Base-by-base conservation (phyloP, 1,140 invertebrate genomes). In the Goniozus legneri region DNA sequence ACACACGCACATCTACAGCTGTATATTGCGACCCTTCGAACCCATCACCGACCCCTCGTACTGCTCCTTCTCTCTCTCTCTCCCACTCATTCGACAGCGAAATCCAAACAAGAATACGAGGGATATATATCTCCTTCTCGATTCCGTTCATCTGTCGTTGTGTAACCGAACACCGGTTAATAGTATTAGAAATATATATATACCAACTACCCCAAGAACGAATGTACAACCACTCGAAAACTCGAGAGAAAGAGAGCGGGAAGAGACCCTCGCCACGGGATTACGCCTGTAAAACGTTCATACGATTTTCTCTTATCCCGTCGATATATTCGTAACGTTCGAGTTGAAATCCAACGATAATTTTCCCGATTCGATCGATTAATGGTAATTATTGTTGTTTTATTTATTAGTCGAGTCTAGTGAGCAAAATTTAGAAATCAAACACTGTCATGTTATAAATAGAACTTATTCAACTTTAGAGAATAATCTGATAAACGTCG, bases 141-240 rank as follows among this genome's bases (percentile, higher is more conserved):
- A 10, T 10, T 51, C 41, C 56, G 62, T 71, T 65, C 70, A 70
- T 69, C 67, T 73, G 70, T 71, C 64, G 59, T 59, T 55, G 56
- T 63, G 69, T 73, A 73, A 73, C 66, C 60, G 69, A 70, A 71
- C 65, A 71, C 70, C 67, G 56, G 45, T 63, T 73, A 73, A 73
- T 70, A 67, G 66, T 62, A 73, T 73, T 73, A 73, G 69, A 67
- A 70, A 56, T 58, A 54, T 60, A 58, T 60, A 52, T 54, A 69
- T 62, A 58, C n/a, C 50, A 58, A 58, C 56, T 49, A 48, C 62
- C 60, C 62, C 50, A 35, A n/a, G n/a, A n/a, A n/a, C n/a, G n/a
- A n/a, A 48, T 51, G 49, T 50, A 55, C 55, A 62, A 62, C 60
- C 60, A 67, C 63, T 67, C 60, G 64, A 67, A 69, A n/a, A n/a